phyloP scores from a whole-genome alignment of 2,113 vertebrate genomes.

The Xyrauchen texanus region DNA sequence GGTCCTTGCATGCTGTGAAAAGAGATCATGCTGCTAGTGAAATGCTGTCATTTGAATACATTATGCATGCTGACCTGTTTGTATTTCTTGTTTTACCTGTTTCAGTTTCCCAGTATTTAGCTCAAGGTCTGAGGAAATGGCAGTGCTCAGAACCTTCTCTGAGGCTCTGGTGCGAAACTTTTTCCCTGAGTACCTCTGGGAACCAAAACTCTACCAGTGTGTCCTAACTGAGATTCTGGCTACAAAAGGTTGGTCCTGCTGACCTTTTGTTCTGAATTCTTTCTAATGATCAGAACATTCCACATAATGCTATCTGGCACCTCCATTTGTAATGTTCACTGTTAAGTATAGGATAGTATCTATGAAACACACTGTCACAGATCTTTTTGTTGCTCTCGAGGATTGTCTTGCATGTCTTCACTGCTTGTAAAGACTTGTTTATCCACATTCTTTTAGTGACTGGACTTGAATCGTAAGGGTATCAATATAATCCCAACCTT shows the following conservation, averaged over 20 bases:
- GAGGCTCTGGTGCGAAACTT: slow-evolving; percentile 72
- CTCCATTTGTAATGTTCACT: not conserved
- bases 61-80: not conserved
- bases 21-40: slow-evolving; percentile 1
- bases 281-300: slow-evolving; percentile 32
- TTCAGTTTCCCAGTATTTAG: slow-evolving; percentile 66
- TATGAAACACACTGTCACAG: too few species aligned
- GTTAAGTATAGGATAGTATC: too few species aligned
- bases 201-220: slow-evolving; percentile 67
- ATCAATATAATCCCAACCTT: not conserved
- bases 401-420: too few species aligned
- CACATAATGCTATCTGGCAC: not conserved
- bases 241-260: slow-evolving; percentile 69
- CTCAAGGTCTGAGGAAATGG: slow-evolving; percentile 67
- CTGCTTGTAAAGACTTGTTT: not conserved
- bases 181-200: slow-evolving; percentile 67
- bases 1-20: too few species aligned
- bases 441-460: not conserved
- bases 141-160: slow-evolving; percentile 68
- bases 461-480: not conserved
- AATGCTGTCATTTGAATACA: not conserved
- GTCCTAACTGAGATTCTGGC: slow-evolving; percentile 75
- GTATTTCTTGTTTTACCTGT: slow-evolving; percentile 23
- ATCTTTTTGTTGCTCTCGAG: too few species aligned
- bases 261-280: not conserved